Evolutionary conservation across 2,797 vertebrate genomes (phyloP).

Genomic region (Hyperoplus immaculatus): DNA sequence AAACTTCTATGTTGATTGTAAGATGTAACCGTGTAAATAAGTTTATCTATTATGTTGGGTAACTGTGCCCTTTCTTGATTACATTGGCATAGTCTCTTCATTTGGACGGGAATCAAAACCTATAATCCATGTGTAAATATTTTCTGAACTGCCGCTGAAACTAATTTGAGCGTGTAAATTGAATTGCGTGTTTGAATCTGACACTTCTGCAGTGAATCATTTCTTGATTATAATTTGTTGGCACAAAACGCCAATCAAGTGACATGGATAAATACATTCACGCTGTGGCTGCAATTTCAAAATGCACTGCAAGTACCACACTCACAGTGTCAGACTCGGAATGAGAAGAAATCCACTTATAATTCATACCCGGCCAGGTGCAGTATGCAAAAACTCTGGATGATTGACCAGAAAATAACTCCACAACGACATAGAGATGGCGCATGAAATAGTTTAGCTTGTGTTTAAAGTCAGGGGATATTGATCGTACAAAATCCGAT

Average conservation of each 20-base stretch:
- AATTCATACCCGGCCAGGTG: constrained; percentile 26
- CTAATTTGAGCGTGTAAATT: constrained; percentile 6
- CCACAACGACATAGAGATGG: background rate
- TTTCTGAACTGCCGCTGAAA: constrained; percentile 9
- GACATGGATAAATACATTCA: constrained; percentile 7
- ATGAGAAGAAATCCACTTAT: constrained; percentile 10
- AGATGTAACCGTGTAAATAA: background rate
- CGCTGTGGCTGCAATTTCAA: background rate
- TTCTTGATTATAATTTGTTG: constrained; percentile 1
- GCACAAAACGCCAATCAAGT: constrained; percentile 4
- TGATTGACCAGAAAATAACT: constrained; percentile 12
- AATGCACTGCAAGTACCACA: background rate
- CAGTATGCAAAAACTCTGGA: constrained; percentile 14
- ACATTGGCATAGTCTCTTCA: background rate
- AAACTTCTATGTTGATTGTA: background rate
- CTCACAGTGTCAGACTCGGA: background rate
- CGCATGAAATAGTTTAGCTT: background rate
- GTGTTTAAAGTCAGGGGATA: background rate
- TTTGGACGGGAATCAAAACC: background rate
- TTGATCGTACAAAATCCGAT: background rate
- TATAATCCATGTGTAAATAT: constrained; percentile 4
- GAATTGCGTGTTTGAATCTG: background rate
- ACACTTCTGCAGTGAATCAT: background rate
- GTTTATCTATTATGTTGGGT: background rate
- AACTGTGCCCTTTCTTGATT: constrained; percentile 28